Conservation (phyloP, 2,113 vertebrate species). For the Platycercus adscitus region DNA sequence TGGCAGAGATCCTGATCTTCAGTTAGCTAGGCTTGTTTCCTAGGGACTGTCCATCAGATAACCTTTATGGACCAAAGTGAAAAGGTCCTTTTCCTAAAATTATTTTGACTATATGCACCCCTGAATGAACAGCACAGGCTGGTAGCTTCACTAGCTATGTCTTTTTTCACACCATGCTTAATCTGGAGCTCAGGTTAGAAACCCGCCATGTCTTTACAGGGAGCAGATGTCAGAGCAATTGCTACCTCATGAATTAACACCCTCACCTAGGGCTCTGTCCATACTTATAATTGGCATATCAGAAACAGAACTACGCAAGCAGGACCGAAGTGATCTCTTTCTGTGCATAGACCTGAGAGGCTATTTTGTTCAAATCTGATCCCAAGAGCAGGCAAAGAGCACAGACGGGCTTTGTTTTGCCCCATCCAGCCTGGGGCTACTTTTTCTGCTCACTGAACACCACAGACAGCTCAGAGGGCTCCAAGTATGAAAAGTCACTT, state of each 20-base stretch:
- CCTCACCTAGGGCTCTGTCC: background rate
- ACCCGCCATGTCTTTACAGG: fast-evolving
- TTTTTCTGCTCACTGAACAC: background rate
- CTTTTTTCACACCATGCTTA: background rate
- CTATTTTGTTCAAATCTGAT: background rate
- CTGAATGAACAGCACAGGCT: background rate
- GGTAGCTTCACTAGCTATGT: background rate
- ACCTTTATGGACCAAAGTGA: background rate
- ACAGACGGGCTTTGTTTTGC: background rate
- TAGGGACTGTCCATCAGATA: background rate
- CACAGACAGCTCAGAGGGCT: background rate
- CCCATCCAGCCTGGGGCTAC: no score
- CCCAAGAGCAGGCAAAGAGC: background rate
- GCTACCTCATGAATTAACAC: background rate
- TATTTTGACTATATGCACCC: background rate
- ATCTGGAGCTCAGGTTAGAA: background rate
- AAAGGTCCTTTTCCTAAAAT: background rate
- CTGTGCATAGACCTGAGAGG: fast-evolving
- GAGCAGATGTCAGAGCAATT: background rate
- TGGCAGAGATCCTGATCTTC: background rate
- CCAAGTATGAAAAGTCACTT: background rate
- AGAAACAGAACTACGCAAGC: background rate
- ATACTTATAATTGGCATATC: background rate
- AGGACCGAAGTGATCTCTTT: background rate
- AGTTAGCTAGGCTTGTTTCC: background rate